phyloP scores from a whole-genome alignment of 2,113 vertebrate species.

The Burhinus oedicnemus region DNA sequence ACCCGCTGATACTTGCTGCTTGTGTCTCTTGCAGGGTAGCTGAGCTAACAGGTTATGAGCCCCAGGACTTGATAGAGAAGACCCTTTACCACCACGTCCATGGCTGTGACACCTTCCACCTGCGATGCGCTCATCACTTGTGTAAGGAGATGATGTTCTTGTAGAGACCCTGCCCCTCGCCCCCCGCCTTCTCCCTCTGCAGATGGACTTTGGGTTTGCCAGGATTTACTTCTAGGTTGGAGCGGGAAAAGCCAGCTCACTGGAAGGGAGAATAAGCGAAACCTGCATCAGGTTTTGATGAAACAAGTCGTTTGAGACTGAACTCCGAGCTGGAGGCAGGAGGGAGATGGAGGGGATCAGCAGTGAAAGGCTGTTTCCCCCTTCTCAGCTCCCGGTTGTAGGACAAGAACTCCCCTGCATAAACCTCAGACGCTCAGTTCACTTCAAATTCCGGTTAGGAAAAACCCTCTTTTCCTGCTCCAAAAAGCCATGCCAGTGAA shows the following conservation, averaged over 20 bases:
- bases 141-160: conserved; percentile 80
- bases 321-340: not conserved
- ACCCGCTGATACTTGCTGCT: not conserved
- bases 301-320: not conserved
- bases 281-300: not conserved
- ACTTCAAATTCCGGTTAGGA: not conserved
- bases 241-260: not conserved
- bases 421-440: not conserved
- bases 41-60: conserved; percentile 97
- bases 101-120: conserved; percentile 96
- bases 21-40: conserved; percentile 83
- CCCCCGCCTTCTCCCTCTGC: not conserved
- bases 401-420: not conserved
- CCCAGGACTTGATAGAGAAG: conserved; percentile 98
- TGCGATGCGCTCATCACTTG: conserved; percentile 95
- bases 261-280: not conserved
- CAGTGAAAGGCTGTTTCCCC: not conserved
- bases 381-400: not conserved
- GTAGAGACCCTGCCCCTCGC: not conserved
- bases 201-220: not conserved
- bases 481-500: not conserved
- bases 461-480: not conserved
- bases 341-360: fast-evolving
- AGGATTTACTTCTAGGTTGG: not conserved
- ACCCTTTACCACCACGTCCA: conserved; percentile 98